phyloP scores from a whole-genome alignment of 2,113 vertebrate species.

The Junco hyemalis region DNA sequence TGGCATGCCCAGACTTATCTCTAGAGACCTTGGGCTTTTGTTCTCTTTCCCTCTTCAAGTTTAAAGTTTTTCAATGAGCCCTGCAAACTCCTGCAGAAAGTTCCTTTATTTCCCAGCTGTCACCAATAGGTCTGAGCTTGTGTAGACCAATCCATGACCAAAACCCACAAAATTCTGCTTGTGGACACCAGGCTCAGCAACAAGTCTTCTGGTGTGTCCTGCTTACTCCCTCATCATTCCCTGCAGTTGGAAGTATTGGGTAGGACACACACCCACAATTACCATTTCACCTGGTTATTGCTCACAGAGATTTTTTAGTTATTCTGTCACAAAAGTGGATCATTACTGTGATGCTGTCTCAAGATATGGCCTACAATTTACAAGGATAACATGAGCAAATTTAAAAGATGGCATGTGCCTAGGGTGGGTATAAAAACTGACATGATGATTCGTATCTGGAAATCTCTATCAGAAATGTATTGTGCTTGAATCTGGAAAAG shows the following conservation, averaged over 20 bases:
- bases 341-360: not conserved
- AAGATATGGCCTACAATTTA: not conserved
- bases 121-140: not conserved
- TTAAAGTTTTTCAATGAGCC: not conserved
- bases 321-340: not conserved
- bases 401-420: not conserved
- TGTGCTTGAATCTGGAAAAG: not conserved
- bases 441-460: accelerated
- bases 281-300: accelerated
- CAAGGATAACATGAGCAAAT: not conserved
- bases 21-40: not conserved
- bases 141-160: not conserved
- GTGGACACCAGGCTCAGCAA: not conserved
- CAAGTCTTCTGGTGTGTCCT: not conserved
- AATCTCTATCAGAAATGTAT: not conserved
- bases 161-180: not conserved
- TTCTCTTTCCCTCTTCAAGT: not conserved
- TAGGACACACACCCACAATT: not conserved
- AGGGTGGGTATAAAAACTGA: not conserved
- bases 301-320: not conserved
- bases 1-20: too few species aligned
- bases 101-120: not conserved
- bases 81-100: not conserved
- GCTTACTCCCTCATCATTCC: not conserved
- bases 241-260: not conserved